Evolutionary conservation across 1,140 invertebrate species (phyloP).

Genomic region (Drosophila ficusphila): DNA sequence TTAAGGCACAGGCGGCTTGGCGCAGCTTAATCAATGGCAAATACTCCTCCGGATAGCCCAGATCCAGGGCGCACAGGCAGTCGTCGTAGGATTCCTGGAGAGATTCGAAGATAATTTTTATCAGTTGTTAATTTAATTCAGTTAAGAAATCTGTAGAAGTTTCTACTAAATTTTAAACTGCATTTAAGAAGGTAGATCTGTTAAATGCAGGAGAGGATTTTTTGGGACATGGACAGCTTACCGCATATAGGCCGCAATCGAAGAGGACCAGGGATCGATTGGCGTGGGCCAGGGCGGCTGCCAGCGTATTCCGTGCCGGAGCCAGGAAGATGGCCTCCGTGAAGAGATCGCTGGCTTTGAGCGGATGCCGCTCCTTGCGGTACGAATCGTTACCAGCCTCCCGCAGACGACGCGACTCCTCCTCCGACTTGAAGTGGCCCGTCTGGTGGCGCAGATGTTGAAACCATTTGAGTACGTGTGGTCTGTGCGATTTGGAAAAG

Average conservation of each 20-base stretch:
- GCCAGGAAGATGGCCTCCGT: constrained; percentile 69
- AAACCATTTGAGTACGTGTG: constrained; percentile 73
- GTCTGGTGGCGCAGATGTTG: constrained; percentile 66
- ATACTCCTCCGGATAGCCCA: constrained; percentile 71
- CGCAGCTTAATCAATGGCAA: constrained; percentile 69
- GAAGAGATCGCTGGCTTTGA: constrained; percentile 68
- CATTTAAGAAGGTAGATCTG: no score
- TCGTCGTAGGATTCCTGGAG: constrained; percentile 67
- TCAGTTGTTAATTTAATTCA: no score
- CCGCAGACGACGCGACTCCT: constrained; percentile 67
- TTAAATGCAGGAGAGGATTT: neutral
- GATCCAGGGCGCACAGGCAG: constrained; percentile 64
- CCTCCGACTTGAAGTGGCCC: constrained; percentile 65
- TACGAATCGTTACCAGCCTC: constrained; percentile 72
- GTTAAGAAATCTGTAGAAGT: neutral
- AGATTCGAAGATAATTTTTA: neutral
- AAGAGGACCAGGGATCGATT: constrained; percentile 66
- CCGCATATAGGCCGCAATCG: constrained; percentile 68
- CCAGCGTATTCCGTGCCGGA: constrained; percentile 53
- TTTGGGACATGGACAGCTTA: constrained; percentile 1
- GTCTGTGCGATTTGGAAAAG: constrained; percentile 24
- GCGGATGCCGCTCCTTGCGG: constrained; percentile 66
- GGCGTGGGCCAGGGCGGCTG: constrained; percentile 66
- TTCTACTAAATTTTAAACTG: neutral
- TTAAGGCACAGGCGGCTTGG: constrained; percentile 78